phyloP scores from a whole-genome alignment of 2,113 vertebrate genomes.

The Chelonoidis abingdonii region DNA sequence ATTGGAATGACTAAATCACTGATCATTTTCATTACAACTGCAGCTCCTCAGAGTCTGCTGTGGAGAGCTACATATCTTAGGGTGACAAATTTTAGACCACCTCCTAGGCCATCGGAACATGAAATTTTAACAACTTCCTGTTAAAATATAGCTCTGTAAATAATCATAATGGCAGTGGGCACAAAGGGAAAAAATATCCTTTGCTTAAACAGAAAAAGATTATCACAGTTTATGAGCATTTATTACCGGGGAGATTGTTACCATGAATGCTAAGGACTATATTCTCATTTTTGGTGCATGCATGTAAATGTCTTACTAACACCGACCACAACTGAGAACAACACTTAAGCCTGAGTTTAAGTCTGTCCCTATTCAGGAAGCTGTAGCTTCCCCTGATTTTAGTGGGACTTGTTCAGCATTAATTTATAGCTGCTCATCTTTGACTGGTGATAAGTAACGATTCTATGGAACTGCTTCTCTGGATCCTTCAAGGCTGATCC shows the following conservation, averaged over 20 bases:
- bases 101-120: not conserved
- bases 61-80: not conserved
- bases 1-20: no score
- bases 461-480: rapidly evolving
- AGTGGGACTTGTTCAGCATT: not conserved
- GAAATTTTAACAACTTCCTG: not conserved
- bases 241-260: not conserved
- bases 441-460: rapidly evolving
- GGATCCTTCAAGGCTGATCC: not conserved
- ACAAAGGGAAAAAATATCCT: not conserved
- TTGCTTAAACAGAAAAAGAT: not conserved
- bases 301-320: not conserved
- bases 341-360: not conserved
- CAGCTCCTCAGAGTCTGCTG: rapidly evolving
- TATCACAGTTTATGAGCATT: not conserved
- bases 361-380: not conserved
- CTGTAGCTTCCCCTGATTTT: not conserved
- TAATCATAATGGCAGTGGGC: not conserved
- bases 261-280: not conserved
- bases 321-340: not conserved
- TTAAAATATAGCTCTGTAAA: not conserved
- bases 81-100: not conserved
- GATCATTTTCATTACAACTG: no score
- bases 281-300: not conserved
- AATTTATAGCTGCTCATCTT: rapidly evolving